Evolutionary conservation across 1,140 invertebrate genomes (phyloP).

Genomic region (Apis mellifera): Amel_HAv3.1 CM009933.2:5448001-5448500

Average conservation of each 20-base stretch:
- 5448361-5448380: neutral
- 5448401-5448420: neutral
- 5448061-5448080: neutral
- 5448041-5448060: neutral
- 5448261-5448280: neutral
- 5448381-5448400: neutral
- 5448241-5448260: neutral
- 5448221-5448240: neutral
- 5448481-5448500: constrained; percentile 5
- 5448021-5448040: neutral
- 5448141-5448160: neutral
- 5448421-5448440: neutral
- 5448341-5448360: neutral
- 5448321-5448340: neutral
- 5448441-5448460: neutral
- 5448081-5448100: neutral
- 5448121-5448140: neutral
- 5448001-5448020: neutral
- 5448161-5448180: no score
- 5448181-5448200: neutral
- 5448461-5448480: neutral
- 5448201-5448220: neutral
- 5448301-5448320: constrained; percentile 8
- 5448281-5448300: neutral
- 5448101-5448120: neutral